These are phyloP conservation scores for Pseudachorutes palmiensis DNA, from an alignment of 1,140 invertebrate genomes.

Conservation along the genomic window DNA sequence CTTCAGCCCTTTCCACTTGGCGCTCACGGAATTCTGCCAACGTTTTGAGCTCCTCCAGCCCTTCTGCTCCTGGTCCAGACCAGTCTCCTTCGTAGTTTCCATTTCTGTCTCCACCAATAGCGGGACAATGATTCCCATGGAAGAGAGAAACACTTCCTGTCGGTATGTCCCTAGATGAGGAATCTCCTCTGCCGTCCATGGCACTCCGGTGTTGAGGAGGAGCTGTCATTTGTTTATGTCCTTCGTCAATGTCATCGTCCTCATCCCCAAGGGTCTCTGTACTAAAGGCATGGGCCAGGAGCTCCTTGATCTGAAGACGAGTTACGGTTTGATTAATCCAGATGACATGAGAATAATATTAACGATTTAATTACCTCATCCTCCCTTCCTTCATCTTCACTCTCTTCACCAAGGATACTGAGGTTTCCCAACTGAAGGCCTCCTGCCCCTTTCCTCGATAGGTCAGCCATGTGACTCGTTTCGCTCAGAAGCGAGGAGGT, in stretches of 20 bases:
- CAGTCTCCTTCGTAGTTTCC: slow-evolving; percentile 12
- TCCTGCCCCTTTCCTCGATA: too few relatives aligned
- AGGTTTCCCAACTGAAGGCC: background rate
- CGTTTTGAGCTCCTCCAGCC: slow-evolving; percentile 25
- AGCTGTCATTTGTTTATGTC: background rate
- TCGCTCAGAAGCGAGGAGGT: too few relatives aligned
- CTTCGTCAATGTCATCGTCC: background rate
- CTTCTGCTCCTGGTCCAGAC: slow-evolving; percentile 4
- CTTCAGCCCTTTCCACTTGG: slow-evolving; percentile 23
- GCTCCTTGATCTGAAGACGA: slow-evolving; percentile 22
- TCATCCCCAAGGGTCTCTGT: slow-evolving; percentile 29
- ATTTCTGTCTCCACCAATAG: slow-evolving; percentile 14
- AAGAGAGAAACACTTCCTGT: slow-evolving; percentile 31
- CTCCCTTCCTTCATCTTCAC: slow-evolving; percentile 25
- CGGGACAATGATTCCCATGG: slow-evolving; percentile 34
- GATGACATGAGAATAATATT: background rate
- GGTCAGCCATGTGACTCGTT: too few relatives aligned
- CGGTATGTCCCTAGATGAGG: slow-evolving; percentile 23
- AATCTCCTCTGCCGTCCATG: slow-evolving; percentile 10
- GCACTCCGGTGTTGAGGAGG: too few relatives aligned
- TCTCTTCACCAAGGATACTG: slow-evolving; percentile 10
- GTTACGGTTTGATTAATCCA: slow-evolving; percentile 5
- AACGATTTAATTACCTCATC: slow-evolving; percentile 21
- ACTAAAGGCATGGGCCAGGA: slow-evolving; percentile 18
- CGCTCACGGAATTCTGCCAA: slow-evolving; percentile 24